Conservation (phyloP, 2,888 invertebrate species). For the Leptothorax acervorum region DNA sequence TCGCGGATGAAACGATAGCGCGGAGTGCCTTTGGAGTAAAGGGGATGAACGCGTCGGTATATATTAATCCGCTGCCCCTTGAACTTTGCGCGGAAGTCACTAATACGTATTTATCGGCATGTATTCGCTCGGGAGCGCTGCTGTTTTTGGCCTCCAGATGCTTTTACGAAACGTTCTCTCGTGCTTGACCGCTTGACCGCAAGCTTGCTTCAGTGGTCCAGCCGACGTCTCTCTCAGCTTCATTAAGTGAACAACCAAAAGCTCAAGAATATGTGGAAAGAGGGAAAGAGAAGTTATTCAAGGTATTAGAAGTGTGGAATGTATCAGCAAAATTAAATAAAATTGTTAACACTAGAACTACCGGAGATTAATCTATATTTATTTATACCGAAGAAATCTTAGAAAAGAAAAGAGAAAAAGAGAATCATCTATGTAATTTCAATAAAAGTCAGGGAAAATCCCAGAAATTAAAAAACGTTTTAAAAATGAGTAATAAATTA, state of each 20-base stretch:
- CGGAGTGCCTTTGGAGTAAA: conserved; percentile 57
- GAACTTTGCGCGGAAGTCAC: conserved; percentile 72
- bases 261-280: not conserved
- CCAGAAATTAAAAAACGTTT: too few species aligned
- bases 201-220: not conserved
- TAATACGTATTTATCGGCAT: conserved; percentile 64
- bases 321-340: not conserved
- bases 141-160: conserved; percentile 4
- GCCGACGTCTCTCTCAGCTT: not conserved
- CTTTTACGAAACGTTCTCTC: not conserved
- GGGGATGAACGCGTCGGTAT: conserved; percentile 64
- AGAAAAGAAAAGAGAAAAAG: too few species aligned
- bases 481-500: too few species aligned
- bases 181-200: too few species aligned
- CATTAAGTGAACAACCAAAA: not conserved
- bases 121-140: conserved; percentile 5
- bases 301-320: too few species aligned
- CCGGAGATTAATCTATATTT: too few species aligned
- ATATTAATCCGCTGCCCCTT: conserved; percentile 75
- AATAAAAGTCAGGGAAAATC: too few species aligned
- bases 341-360: not conserved
- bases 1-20: conserved; percentile 58
- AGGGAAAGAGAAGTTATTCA: not conserved
- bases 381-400: too few species aligned
- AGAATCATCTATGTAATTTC: too few species aligned